A percentile compares a stretch with the other conserved stretches of the same genome.
Conservation (phyloP, 2,113 vertebrate species). For the Reinhardtius hippoglossoides region DNA sequence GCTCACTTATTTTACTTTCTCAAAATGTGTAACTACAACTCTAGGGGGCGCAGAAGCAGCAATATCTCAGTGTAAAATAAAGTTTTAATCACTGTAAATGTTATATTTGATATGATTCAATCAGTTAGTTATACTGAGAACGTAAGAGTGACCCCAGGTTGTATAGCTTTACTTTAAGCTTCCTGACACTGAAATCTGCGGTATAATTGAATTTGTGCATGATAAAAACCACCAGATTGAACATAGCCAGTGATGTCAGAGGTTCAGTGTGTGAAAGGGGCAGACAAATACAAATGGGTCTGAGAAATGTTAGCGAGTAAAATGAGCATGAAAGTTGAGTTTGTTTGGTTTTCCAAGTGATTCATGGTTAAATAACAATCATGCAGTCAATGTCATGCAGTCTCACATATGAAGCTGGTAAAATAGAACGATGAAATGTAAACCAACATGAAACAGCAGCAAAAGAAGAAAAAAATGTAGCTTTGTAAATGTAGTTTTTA, state of each 20-base stretch:
- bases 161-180: too few species aligned
- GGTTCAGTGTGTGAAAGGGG: slow-evolving; percentile 57
- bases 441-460: slow-evolving; percentile 43
- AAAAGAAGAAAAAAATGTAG: slow-evolving; percentile 35
- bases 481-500: slow-evolving; percentile 13
- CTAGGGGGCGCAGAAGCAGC: background rate
- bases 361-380: slow-evolving; percentile 48
- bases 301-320: slow-evolving; percentile 80
- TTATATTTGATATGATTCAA: background rate
- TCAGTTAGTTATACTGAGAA: background rate
- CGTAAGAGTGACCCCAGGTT: background rate
- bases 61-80: background rate
- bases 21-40: background rate
- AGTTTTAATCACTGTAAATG: background rate
- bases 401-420: slow-evolving; percentile 39
- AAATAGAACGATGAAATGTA: slow-evolving; percentile 24
- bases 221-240: background rate
- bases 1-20: background rate
- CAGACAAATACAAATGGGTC: slow-evolving; percentile 43
- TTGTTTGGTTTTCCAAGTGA: slow-evolving; percentile 15
- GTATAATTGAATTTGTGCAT: background rate
- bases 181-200: background rate
- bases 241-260: background rate
- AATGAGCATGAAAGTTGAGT: slow-evolving; percentile 53
- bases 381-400: slow-evolving; percentile 77